Conservation (phyloP, 2,797 vertebrate genomes). For the Hydrocynus forskahlii region DNA sequence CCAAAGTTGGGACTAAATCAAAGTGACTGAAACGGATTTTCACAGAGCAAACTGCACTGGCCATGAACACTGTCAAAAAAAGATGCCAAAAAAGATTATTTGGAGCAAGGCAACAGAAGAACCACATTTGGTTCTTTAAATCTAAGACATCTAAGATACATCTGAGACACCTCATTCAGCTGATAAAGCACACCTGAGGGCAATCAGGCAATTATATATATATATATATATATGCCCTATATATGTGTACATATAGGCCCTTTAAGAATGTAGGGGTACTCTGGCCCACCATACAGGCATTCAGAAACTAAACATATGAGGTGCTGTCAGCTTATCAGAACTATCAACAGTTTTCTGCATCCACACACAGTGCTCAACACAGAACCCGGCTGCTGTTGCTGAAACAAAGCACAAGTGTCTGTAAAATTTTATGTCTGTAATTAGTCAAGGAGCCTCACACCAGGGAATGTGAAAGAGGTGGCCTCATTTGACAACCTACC, state of each 20-base stretch:
- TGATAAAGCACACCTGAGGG: no score
- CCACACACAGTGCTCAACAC: neutral
- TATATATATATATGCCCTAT: no score
- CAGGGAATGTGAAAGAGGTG: constrained; percentile 1
- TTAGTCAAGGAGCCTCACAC: constrained; percentile 10
- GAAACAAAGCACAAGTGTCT: neutral
- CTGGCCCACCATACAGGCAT: neutral
- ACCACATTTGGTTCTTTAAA: neutral
- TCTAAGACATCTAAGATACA: no score
- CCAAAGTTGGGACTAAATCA: no score
- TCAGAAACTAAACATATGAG: neutral
- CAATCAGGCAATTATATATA: no score
- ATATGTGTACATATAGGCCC: no score
- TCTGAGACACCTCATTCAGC: no score
- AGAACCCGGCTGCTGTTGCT: neutral
- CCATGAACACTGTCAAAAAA: neutral
- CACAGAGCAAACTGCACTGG: neutral
- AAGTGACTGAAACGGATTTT: neutral
- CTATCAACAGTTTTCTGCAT: neutral
- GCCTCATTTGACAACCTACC: constrained; percentile 14
- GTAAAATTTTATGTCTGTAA: constrained; percentile 9
- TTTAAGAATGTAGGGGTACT: neutral
- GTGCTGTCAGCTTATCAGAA: neutral
- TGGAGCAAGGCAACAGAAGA: neutral
- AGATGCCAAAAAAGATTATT: neutral